Evolutionary conservation across 2,797 vertebrate genomes (phyloP).

Genomic region (Chelon labrosus): DNA sequence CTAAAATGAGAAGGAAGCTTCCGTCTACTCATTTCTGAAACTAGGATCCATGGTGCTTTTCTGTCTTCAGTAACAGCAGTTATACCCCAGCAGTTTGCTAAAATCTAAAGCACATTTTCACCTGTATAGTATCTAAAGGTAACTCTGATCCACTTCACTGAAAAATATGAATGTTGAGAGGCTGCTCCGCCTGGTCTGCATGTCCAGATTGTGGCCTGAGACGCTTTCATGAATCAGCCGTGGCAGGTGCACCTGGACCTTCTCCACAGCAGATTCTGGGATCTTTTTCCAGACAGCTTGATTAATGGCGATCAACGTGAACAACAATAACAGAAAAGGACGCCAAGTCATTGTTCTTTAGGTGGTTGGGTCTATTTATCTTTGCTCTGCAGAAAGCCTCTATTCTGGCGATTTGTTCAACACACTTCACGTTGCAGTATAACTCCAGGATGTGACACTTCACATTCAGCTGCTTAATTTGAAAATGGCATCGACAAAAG

Average conservation of each 20-base stretch:
- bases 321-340: not conserved
- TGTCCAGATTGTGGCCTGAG: conserved; percentile 13
- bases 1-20: too few species aligned
- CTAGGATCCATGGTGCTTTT: too few species aligned
- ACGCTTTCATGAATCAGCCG: conserved; percentile 14
- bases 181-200: not conserved
- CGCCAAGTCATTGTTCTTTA: not conserved
- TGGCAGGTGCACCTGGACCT: conserved; percentile 24
- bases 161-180: not conserved
- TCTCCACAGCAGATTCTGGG: not conserved
- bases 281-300: conserved; percentile 17
- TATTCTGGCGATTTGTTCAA: not conserved
- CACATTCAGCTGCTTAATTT: conserved; percentile 2
- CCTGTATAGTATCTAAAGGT: too few species aligned
- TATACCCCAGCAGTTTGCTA: too few species aligned
- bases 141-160: too few species aligned
- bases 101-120: too few species aligned
- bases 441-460: not conserved
- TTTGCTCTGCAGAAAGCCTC: not conserved
- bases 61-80: too few species aligned
- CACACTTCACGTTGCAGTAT: not conserved
- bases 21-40: too few species aligned
- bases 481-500: conserved; percentile 15
- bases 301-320: conserved; percentile 7
- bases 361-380: not conserved